Evolutionary conservation across 2,888 invertebrate genomes (phyloP).

Genomic region (Marronus borbonicus): DNA sequence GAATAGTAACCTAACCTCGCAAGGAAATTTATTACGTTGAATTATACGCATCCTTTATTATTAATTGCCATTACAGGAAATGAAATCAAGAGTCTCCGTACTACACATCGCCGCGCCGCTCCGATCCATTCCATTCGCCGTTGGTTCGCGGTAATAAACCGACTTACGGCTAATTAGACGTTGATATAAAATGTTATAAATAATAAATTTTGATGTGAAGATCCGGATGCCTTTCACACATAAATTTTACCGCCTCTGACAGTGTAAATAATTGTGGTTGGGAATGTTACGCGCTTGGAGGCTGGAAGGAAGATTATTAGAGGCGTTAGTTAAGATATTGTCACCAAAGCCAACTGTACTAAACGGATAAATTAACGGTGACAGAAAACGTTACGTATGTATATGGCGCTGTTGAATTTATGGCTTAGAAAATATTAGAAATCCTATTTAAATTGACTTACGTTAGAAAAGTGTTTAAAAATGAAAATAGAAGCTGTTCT

Average conservation of each 20-base stretch:
- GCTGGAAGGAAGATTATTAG: slow-evolving; percentile 5
- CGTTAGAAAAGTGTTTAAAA: no score
- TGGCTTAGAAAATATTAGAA: neutral
- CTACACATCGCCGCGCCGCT: neutral
- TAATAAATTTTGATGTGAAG: slow-evolving; percentile 20
- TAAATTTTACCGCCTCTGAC: slow-evolving; percentile 10
- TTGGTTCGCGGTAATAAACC: slow-evolving; percentile 1
- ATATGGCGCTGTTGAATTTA: neutral
- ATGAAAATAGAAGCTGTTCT: no score
- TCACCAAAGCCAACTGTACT: no score
- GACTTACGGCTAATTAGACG: slow-evolving; percentile 33
- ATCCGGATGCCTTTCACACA: slow-evolving; percentile 3
- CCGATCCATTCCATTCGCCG: neutral
- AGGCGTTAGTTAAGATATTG: neutral
- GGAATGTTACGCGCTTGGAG: slow-evolving; percentile 5
- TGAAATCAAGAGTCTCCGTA: slow-evolving; percentile 33
- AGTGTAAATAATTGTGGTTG: slow-evolving; percentile 27
- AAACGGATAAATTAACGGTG: neutral
- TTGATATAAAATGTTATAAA: slow-evolving; percentile 37
- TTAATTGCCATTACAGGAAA: slow-evolving; percentile 42
- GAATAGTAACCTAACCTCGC: slow-evolving; percentile 16
- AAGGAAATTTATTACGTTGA: slow-evolving; percentile 26
- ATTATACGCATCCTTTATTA: slow-evolving; percentile 37
- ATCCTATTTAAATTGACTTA: neutral
- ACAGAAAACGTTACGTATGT: neutral